phyloP scores from a whole-genome alignment of 2,113 vertebrate species.

The Actenoides hombroni region DNA sequence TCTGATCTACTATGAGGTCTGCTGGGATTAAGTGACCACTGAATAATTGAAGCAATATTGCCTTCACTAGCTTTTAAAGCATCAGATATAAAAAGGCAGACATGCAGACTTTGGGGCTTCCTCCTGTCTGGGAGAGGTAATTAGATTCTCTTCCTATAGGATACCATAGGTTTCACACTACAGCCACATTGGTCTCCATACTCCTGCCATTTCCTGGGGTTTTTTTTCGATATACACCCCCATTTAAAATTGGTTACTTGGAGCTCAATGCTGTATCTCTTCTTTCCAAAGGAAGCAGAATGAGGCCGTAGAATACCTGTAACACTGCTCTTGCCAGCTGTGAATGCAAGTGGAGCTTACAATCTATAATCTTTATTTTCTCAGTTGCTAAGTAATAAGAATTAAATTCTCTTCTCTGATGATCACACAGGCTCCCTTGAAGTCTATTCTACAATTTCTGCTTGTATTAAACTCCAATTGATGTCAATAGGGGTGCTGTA shows the following conservation, averaged over 20 bases:
- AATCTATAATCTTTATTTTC: constrained; percentile 4
- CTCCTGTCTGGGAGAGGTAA: not conserved
- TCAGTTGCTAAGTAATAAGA: constrained; percentile 20
- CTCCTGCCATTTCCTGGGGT: not conserved
- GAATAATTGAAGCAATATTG: not conserved
- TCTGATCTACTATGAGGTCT: not conserved
- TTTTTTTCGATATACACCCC: not conserved
- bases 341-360: not conserved
- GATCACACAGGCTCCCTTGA: constrained; percentile 13
- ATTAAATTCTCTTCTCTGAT: constrained; percentile 41
- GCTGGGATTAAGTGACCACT: not conserved
- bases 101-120: not conserved
- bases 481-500: constrained; percentile 39
- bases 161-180: not conserved
- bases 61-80: not conserved
- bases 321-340: not conserved
- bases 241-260: not conserved
- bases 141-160: not conserved
- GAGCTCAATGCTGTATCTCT: not conserved
- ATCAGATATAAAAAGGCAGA: not conserved
- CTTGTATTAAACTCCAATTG: not conserved
- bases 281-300: not conserved
- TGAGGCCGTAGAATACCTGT: not conserved
- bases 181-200: not conserved
- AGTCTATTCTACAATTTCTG: constrained; percentile 16